These are phyloP conservation scores for Eristalis intricaria DNA, from an alignment of 2,888 invertebrate genomes.

Conservation along the genomic window DNA sequence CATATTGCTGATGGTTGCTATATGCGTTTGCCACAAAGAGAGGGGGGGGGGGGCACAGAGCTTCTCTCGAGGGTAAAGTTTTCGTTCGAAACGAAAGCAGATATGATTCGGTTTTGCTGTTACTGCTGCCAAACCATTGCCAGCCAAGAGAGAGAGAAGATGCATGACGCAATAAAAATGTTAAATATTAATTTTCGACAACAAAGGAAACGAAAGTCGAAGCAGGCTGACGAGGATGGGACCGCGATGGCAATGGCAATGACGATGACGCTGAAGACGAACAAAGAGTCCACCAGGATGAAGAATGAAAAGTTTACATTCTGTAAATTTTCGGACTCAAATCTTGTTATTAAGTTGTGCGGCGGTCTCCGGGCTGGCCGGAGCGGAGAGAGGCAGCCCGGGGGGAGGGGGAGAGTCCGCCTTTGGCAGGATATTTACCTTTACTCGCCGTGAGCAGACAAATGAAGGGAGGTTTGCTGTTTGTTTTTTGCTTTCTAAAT, in stretches of 20 bases:
- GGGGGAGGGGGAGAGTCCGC: background rate
- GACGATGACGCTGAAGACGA: constrained; percentile 6
- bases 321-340: constrained; percentile 65
- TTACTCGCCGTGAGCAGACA: constrained; percentile 37
- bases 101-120: constrained; percentile 46
- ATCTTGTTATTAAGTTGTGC: constrained; percentile 66
- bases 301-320: constrained; percentile 61
- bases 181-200: constrained; percentile 70
- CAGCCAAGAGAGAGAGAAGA: constrained; percentile 36
- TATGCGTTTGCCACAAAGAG: constrained; percentile 7
- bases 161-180: constrained; percentile 72
- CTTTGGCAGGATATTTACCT: constrained; percentile 49
- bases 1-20: constrained; percentile 18
- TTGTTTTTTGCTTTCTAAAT: background rate
- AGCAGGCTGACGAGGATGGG: background rate
- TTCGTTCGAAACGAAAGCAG: constrained; percentile 41
- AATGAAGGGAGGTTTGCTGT: constrained; percentile 28
- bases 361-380: background rate
- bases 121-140: constrained; percentile 11
- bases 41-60: background rate
- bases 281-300: background rate
- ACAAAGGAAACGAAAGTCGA: constrained; percentile 64
- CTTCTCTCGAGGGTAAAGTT: constrained; percentile 45
- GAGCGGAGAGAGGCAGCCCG: too few species aligned
- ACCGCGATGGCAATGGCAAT: background rate